These are phyloP conservation scores for Mionectes macconnelli DNA, from an alignment of 2,113 vertebrate genomes.

Conservation along the genomic window DNA sequence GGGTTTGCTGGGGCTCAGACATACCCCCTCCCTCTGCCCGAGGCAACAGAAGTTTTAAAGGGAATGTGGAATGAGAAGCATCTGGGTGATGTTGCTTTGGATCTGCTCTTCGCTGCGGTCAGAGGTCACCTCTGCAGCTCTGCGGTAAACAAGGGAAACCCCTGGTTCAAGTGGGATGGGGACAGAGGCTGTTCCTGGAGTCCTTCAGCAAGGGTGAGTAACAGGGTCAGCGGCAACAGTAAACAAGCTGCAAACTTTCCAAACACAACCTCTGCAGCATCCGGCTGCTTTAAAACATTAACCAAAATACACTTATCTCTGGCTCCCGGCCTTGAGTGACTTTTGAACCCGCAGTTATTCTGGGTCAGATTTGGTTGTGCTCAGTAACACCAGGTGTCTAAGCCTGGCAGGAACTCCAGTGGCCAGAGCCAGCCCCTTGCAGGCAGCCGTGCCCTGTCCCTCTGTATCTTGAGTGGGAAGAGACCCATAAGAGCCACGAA, in stretches of 20 bases:
- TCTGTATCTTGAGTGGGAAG: rapidly evolving
- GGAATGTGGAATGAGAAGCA: too few relatives aligned
- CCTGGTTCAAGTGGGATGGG: not conserved
- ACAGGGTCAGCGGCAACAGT: not conserved
- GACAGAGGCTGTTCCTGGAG: not conserved
- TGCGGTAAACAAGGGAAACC: not conserved
- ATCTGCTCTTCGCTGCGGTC: not conserved
- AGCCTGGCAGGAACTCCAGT: not conserved
- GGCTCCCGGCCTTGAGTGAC: not conserved
- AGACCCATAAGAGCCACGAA: rapidly evolving
- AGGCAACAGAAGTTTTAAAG: not conserved
- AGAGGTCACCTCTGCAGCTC: not conserved
- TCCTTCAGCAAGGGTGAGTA: not conserved
- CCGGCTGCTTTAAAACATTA: not conserved
- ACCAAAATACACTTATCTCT: not conserved
- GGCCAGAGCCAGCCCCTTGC: not conserved
- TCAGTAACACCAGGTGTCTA: not conserved
- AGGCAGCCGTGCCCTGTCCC: not conserved
- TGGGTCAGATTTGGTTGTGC: not conserved
- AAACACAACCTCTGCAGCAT: slow-evolving; percentile 6
- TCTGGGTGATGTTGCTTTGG: too few relatives aligned
- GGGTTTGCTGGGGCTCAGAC: not conserved
- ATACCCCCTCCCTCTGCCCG: rapidly evolving
- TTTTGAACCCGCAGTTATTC: not conserved
- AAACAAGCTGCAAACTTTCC: not conserved